Evolutionary conservation across 2,888 invertebrate species (phyloP), one percentile per base, ranked within the genome.

Genomic region (Cosmorhoe ocellata): DNA sequence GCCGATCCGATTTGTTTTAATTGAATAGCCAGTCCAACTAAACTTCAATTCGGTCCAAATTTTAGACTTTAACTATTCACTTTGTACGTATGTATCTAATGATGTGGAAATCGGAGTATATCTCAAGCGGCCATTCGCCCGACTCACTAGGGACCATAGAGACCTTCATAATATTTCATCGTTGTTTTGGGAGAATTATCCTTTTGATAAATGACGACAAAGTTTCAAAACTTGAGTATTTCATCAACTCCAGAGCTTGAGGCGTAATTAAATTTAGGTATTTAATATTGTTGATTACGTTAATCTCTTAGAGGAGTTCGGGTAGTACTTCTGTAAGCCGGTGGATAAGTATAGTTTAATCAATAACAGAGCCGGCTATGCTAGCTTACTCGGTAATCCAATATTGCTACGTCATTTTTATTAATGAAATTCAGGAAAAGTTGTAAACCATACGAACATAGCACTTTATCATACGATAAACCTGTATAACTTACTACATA

Each of bases 221-320:
- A 62, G 59, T 59, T 62, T 56, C 38, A 37, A 43, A 61, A 59
- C 58, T 59, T 56, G 46, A 57, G 56, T 60, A 51, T 62, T 61
- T 59, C 62, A 56, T 53, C 59, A 54, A 58, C 59, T 52, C 56
- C 45, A 26, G 42, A 53, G 47, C 44, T 51, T 56, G 51, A 51
- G 50, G 52, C 54, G 32, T 56, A 58, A 62, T 56, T 62, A 52
- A 55, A 59, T 58, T 59, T 58, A 48, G 55, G 46, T 58, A 56
- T 59, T 61, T 62, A 62, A 58, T 62, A 58, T 56, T 58, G 59
- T 59, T 62, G 58, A 62, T 62, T 56, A 56, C 59, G 46, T 56
- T 59, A 62, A 62, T 59, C 59, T 59, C 59, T 56, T 58, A 53
- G 36, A 54, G 50, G 51, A 61, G 51, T 56, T 61, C 33, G 30